These are phyloP conservation scores for Protosalanx chinensis DNA, from an alignment of 2,797 vertebrate genomes.

Conservation along the genomic window DNA sequence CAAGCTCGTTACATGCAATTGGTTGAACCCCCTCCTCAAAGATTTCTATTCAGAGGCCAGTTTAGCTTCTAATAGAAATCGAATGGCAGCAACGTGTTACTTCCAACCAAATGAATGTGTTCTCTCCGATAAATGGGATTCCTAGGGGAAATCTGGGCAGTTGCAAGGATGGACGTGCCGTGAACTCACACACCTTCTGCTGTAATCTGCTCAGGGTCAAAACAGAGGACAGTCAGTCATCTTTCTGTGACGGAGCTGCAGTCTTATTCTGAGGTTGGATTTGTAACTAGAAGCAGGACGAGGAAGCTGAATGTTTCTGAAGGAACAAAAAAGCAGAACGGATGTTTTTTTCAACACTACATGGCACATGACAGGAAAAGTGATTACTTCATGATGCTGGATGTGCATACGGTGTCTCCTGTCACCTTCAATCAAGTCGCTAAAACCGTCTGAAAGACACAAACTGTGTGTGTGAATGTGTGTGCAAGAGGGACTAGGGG, in stretches of 20 bases:
- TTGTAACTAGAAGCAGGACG: no score
- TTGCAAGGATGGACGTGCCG: constrained; percentile 26
- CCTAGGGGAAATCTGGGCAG: constrained; percentile 17
- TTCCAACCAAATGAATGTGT: constrained; percentile 14
- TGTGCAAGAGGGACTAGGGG: no score
- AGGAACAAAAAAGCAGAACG: no score
- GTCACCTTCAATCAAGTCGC: no score
- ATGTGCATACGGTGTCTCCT: no score
- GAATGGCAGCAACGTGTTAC: constrained; percentile 22
- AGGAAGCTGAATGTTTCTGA: no score
- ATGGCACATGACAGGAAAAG: no score
- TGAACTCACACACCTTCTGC: constrained; percentile 19
- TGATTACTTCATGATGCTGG: no score
- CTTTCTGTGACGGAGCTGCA: constrained; percentile 9
- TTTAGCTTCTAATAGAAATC: constrained; percentile 21
- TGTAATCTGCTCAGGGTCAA: constrained; percentile 38
- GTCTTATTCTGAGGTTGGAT: constrained; percentile 2
- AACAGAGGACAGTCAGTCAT: constrained; percentile 17
- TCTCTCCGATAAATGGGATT: constrained; percentile 25
- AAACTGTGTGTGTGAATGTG: no score
- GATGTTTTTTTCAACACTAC: no score
- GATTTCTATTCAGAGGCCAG: constrained; percentile 20
- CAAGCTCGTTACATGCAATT: not conserved
- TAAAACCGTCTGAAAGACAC: no score
- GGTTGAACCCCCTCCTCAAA: constrained; percentile 6